These are phyloP conservation scores for Drosophila vallismaia DNA, from an alignment of 2,888 invertebrate species.

Conservation along the genomic window DNA sequence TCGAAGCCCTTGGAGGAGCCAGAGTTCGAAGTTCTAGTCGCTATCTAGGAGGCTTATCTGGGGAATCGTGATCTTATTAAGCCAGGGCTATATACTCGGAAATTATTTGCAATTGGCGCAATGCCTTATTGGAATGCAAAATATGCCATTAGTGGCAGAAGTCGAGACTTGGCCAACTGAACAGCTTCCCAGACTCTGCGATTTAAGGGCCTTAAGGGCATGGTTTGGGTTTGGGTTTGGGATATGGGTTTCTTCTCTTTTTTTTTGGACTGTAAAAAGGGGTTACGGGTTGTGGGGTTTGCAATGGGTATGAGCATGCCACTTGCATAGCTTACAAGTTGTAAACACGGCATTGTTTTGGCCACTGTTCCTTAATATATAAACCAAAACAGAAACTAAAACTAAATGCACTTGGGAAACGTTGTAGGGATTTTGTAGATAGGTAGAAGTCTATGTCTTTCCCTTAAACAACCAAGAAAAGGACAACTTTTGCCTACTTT, in stretches of 20 bases:
- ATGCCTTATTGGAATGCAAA: slow-evolving; percentile 75
- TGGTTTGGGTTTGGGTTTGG: slow-evolving; percentile 8
- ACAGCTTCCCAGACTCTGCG: slow-evolving; percentile 29
- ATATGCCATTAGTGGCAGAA: slow-evolving; percentile 74
- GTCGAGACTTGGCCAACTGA: slow-evolving; percentile 48
- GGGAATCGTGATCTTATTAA: slow-evolving; percentile 77
- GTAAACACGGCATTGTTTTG: slow-evolving; percentile 80
- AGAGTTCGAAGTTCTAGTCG: slow-evolving; percentile 29
- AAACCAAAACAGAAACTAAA: slow-evolving; percentile 14
- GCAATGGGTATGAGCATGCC: slow-evolving; percentile 35
- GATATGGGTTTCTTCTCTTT: background rate
- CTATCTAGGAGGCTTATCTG: slow-evolving; percentile 53
- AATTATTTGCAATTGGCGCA: slow-evolving; percentile 78
- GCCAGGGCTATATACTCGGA: slow-evolving; percentile 54
- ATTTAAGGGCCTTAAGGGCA: slow-evolving; percentile 45
- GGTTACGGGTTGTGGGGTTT: too few species aligned
- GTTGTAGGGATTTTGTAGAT: too few species aligned
- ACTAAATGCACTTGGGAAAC: slow-evolving; percentile 3
- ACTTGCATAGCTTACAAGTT: slow-evolving; percentile 73
- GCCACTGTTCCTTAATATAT: slow-evolving; percentile 36
- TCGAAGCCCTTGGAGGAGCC: slow-evolving; percentile 6
- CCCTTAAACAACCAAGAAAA: background rate
- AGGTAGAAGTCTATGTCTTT: background rate
- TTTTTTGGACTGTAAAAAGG: too few species aligned
- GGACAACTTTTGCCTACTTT: too few species aligned